These are phyloP conservation scores for Lamprologus lemairii DNA, from an alignment of 2,113 vertebrate species.

Conservation along the genomic window DNA sequence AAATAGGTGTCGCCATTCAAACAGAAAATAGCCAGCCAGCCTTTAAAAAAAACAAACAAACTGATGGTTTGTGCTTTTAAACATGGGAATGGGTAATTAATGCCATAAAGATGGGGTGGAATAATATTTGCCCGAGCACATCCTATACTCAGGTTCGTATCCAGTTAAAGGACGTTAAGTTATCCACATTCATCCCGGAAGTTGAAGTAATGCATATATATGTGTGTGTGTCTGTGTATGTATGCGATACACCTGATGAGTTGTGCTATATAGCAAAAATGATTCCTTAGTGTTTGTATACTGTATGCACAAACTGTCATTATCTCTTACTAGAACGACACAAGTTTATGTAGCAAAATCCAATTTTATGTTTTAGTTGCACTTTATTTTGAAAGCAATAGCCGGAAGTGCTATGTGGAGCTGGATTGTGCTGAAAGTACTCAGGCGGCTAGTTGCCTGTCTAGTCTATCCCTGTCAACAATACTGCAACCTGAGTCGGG, in stretches of 20 bases:
- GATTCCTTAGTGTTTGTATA: accelerated
- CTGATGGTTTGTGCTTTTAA: background rate
- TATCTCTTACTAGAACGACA: background rate
- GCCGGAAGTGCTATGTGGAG: background rate
- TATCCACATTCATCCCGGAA: background rate
- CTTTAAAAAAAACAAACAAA: background rate
- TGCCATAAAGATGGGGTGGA: background rate
- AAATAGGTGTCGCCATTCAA: background rate
- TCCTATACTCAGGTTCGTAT: background rate
- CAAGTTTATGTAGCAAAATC: background rate
- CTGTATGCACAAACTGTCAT: background rate
- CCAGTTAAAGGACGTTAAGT: background rate
- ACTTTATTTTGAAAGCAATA: conserved; percentile 9
- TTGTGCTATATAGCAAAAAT: background rate
- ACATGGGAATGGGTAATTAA: background rate
- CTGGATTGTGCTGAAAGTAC: background rate
- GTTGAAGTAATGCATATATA: accelerated
- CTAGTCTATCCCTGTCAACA: conserved; percentile 53
- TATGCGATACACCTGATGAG: background rate
- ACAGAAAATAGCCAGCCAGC: background rate
- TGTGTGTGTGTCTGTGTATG: accelerated
- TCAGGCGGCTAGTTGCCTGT: conserved; percentile 8
- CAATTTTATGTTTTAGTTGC: background rate
- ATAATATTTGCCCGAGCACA: background rate
- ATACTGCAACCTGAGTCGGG: conserved; percentile 64